A percentile compares a stretch with the other conserved stretches of the same genome.
Conservation (phyloP, 2,797 vertebrate genomes). For the Sparidentex hasta region DNA sequence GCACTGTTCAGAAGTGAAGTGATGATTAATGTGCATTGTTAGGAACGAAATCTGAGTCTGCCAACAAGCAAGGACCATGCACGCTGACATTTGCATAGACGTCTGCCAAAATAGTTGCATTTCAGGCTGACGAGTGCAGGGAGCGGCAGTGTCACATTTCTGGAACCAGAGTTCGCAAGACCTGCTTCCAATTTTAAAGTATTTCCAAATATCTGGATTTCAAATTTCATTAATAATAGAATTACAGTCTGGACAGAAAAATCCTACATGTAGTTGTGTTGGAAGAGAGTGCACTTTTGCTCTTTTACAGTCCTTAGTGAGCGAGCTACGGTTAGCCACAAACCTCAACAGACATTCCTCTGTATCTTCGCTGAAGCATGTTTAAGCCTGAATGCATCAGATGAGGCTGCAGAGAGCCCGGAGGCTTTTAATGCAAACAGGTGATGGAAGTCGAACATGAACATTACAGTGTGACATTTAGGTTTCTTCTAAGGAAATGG, state of each 20-base stretch:
- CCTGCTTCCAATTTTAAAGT: background rate
- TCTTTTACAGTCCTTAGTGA: background rate
- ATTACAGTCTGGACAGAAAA: background rate
- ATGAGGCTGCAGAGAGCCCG: constrained; percentile 20
- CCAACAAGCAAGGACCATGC: constrained; percentile 19
- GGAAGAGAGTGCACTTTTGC: background rate
- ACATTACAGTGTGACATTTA: background rate
- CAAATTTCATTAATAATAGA: background rate
- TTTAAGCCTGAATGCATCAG: constrained; percentile 50
- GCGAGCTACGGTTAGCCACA: constrained; percentile 3
- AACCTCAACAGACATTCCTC: constrained; percentile 28
- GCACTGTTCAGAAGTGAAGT: constrained; percentile 20
- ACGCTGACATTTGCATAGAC: constrained; percentile 35
- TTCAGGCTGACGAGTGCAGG: constrained; percentile 9
- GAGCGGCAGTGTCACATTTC: constrained; percentile 24
- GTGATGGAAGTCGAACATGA: constrained; percentile 5
- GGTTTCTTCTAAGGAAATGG: constrained; percentile 1
- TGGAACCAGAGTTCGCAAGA: background rate
- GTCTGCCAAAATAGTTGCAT: constrained; percentile 40
- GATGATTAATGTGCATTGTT: constrained; percentile 38
- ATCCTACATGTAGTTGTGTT: background rate
- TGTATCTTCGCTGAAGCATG: constrained; percentile 42
- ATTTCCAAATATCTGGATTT: background rate
- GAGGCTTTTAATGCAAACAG: constrained; percentile 18
- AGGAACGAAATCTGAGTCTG: constrained; percentile 22